These are phyloP conservation scores for Tethea ocularis DNA, from an alignment of 2,888 invertebrate genomes.

Conservation along the genomic window DNA sequence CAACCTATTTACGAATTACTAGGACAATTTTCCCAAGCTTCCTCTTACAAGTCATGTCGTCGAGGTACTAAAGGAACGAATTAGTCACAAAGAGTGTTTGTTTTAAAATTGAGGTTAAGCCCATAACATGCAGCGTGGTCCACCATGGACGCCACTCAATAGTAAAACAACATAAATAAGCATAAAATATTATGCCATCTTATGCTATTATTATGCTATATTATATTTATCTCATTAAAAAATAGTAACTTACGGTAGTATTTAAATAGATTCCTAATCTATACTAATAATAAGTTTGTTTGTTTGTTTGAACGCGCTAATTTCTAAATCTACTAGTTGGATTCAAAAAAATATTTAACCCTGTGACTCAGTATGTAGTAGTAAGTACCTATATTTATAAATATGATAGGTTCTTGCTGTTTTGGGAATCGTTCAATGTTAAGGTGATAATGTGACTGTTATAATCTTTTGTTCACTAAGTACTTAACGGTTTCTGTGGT, in stretches of 20 bases:
- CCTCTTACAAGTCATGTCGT: constrained; percentile 9
- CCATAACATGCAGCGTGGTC: constrained; percentile 16
- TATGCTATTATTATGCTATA: not conserved
- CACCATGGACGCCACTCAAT: constrained; percentile 4
- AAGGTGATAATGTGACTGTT: not conserved
- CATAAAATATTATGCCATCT: not conserved
- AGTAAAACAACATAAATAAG: constrained; percentile 5
- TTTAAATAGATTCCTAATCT: no score
- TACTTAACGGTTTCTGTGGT: not conserved
- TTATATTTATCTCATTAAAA: no score
- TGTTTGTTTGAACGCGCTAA: no score
- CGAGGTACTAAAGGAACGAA: constrained; percentile 25
- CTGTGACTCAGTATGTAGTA: not conserved
- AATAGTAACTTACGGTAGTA: no score
- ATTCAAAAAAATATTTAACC: no score
- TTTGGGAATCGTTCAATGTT: not conserved
- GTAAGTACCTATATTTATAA: not conserved
- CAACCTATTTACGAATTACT: not conserved
- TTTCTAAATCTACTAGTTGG: no score
- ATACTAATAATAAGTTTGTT: no score
- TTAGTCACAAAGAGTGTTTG: constrained; percentile 35
- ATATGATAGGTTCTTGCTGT: no score
- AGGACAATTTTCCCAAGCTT: not conserved
- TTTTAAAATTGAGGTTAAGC: constrained; percentile 43
- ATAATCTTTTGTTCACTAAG: not conserved